phyloP scores from a whole-genome alignment of 2,113 vertebrate species.

The Phaetusa simplex region DNA sequence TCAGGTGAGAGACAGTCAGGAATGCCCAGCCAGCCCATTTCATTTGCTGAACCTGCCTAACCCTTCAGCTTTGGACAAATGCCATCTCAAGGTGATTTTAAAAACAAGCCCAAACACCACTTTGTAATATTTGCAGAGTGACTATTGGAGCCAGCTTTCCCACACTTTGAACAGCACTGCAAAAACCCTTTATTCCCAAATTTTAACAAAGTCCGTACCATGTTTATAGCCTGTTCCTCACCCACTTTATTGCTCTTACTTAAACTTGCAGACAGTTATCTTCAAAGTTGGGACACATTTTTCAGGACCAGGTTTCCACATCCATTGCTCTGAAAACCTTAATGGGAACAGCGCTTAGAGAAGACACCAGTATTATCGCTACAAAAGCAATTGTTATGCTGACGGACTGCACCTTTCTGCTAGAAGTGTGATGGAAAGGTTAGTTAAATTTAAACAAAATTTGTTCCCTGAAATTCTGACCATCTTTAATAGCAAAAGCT shows the following conservation, averaged over 20 bases:
- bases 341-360: neutral
- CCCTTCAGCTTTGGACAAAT: constrained; percentile 8
- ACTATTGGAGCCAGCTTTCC: neutral
- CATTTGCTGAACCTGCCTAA: neutral
- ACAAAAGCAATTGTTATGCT: neutral
- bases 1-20: neutral
- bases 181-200: neutral
- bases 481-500: constrained; percentile 11
- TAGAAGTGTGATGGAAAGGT: neutral
- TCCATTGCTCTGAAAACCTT: neutral
- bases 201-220: neutral
- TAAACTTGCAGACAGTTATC: neutral
- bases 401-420: neutral
- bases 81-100: neutral
- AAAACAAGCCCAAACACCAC: neutral
- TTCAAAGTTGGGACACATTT: neutral
- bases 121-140: neutral
- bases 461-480: neutral
- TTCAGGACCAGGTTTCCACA: neutral
- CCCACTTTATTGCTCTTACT: neutral
- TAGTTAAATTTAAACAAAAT: constrained; percentile 27
- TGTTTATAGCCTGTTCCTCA: neutral
- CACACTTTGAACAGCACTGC: neutral
- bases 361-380: neutral
- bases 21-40: neutral